These are phyloP conservation scores for Heliconius eleuchia DNA, from an alignment of 1,140 invertebrate species.

Conservation along the genomic window DNA sequence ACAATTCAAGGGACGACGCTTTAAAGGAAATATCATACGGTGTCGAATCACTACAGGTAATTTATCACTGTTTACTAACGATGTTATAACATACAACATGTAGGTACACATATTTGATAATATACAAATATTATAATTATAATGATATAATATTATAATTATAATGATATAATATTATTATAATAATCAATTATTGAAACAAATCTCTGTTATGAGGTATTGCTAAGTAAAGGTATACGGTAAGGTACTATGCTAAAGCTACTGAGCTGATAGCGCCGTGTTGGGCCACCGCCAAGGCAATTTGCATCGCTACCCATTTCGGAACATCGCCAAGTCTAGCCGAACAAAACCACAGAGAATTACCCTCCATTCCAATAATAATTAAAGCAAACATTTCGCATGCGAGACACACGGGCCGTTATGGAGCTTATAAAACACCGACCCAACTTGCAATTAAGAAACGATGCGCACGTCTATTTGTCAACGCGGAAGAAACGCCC, in stretches of 20 bases:
- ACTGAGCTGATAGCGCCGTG: constrained; percentile 69
- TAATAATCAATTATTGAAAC: background rate
- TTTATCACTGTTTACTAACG: constrained; percentile 37
- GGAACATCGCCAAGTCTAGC: constrained; percentile 81
- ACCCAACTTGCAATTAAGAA: constrained; percentile 78
- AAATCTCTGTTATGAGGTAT: constrained; percentile 56
- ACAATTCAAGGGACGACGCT: constrained; percentile 74
- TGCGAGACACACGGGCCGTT: constrained; percentile 72
- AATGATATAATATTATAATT: too few species aligned
- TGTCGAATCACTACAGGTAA: constrained; percentile 52
- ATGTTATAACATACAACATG: background rate
- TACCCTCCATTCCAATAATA: constrained; percentile 81
- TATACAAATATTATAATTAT: too few species aligned
- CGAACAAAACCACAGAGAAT: constrained; percentile 81
- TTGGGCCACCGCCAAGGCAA: constrained; percentile 80
- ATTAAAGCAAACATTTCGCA: constrained; percentile 81
- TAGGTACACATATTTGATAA: background rate
- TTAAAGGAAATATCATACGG: constrained; percentile 78
- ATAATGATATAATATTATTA: too few species aligned
- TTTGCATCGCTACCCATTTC: constrained; percentile 81
- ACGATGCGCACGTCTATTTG: constrained; percentile 75
- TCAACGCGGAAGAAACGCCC: constrained; percentile 76
- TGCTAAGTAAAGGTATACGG: constrained; percentile 37
- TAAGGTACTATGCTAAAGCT: constrained; percentile 64
- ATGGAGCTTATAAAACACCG: constrained; percentile 79